Conservation (phyloP, 1,140 invertebrate species). For the Nymphalis io region DNA sequence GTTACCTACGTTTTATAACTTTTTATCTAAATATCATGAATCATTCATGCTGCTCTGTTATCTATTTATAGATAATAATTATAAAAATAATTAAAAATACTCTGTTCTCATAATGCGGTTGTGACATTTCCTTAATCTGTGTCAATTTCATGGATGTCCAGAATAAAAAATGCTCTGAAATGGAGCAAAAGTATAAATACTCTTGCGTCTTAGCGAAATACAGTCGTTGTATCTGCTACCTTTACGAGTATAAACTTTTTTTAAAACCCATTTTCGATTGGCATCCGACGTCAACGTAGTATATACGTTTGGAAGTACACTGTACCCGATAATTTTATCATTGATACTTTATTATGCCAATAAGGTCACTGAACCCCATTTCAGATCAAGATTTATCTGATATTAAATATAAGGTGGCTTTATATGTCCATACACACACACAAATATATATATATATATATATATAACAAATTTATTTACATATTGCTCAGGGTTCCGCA, state of each 20-base stretch:
- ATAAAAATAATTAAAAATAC: no score
- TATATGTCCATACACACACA: neutral
- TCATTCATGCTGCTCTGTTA: no score
- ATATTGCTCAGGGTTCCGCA: conserved; percentile 27
- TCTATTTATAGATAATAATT: no score
- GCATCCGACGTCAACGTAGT: neutral
- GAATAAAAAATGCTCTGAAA: conserved; percentile 3
- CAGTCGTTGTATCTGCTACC: neutral
- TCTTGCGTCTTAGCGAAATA: neutral
- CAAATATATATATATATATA: no score
- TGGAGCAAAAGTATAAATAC: neutral
- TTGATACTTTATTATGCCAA: neutral
- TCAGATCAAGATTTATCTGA: conserved; percentile 8
- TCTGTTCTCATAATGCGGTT: neutral
- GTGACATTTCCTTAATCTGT: conserved; percentile 1
- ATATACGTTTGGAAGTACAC: neutral
- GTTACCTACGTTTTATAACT: no score
- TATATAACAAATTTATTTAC: neutral
- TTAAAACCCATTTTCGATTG: neutral
- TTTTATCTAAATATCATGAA: no score
- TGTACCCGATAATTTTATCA: neutral
- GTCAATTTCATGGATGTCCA: neutral
- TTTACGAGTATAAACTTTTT: neutral
- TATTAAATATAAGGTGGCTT: neutral
- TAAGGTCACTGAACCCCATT: neutral